phyloP scores from a whole-genome alignment of 1,140 invertebrate species.

The Drosophila jambulina region DNA sequence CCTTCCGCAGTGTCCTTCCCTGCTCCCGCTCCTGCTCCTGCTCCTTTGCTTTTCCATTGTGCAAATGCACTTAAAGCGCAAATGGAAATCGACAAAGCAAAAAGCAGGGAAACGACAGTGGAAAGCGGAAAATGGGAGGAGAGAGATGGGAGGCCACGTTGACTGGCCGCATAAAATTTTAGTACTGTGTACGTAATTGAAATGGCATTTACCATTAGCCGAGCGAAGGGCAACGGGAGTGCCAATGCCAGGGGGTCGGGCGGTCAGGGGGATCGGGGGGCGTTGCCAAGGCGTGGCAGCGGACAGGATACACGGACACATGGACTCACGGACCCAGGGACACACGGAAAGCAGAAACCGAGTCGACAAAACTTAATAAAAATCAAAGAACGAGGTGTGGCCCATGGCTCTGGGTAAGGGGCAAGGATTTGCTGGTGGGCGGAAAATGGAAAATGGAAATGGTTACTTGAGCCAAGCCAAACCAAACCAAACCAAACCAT shows the following conservation, averaged over 20 bases:
- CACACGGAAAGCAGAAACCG: conserved; percentile 59
- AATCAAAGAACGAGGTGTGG: conserved; percentile 79
- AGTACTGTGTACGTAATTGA: conserved; percentile 79
- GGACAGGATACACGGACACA: conserved; percentile 43
- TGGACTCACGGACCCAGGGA: conserved; percentile 17
- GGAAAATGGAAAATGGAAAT: conserved; percentile 48
- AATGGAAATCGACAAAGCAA: conserved; percentile 67
- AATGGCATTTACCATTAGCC: conserved; percentile 80
- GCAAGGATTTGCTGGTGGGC: conserved; percentile 2
- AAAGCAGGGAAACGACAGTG: conserved; percentile 3
- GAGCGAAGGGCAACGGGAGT: conserved; percentile 27
- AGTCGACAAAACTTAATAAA: conserved; percentile 74
- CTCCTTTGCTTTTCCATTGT: conserved; percentile 44
- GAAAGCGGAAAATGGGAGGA: neutral
- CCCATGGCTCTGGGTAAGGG: conserved; percentile 4
- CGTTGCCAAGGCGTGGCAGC: conserved; percentile 48
- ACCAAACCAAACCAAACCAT: no score
- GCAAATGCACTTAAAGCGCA: conserved; percentile 78
- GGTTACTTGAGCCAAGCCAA: conserved; percentile 55
- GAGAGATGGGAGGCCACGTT: conserved; percentile 29
- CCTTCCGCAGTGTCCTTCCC: neutral
- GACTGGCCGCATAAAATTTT: conserved; percentile 77
- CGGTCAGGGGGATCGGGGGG: conserved; percentile 14
- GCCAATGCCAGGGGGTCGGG: neutral
- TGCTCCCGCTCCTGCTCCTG: neutral